Percentiles rank a stretch among this genome's conserved stretches.
Evolutionary conservation across 2,797 vertebrate genomes (phyloP).

Genomic region (Coendou prehensilis): DNA sequence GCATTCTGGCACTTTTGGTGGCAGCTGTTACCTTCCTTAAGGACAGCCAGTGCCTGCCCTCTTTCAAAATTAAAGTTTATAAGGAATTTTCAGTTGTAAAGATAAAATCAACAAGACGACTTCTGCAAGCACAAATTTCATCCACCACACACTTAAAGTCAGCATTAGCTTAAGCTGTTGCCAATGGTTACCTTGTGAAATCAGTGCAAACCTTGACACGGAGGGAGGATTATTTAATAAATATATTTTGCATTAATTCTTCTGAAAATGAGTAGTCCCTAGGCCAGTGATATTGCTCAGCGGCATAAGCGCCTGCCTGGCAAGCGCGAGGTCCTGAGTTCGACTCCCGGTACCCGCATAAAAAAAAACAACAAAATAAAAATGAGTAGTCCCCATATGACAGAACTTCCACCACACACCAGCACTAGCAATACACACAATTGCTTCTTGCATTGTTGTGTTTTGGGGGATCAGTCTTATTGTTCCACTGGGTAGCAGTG

Average conservation of each 20-base stretch:
- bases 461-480: background rate
- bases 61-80: background rate
- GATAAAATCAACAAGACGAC: background rate
- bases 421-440: too few species aligned
- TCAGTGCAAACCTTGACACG: rapidly evolving
- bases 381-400: background rate
- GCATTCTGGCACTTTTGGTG: background rate
- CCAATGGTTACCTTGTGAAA: background rate
- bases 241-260: background rate
- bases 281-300: too few species aligned
- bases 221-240: background rate
- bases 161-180: background rate
- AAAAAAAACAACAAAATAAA: too few species aligned
- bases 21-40: background rate
- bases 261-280: background rate
- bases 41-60: background rate
- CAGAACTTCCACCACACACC: background rate
- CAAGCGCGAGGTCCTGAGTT: too few species aligned
- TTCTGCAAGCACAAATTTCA: background rate
- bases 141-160: background rate
- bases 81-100: background rate
- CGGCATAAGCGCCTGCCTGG: too few species aligned
- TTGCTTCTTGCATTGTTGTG: background rate
- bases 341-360: too few species aligned
- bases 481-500: background rate